Base-by-base conservation (phyloP, 2,797 vertebrate genomes). In the Arctocebus calabarensis region DNA sequence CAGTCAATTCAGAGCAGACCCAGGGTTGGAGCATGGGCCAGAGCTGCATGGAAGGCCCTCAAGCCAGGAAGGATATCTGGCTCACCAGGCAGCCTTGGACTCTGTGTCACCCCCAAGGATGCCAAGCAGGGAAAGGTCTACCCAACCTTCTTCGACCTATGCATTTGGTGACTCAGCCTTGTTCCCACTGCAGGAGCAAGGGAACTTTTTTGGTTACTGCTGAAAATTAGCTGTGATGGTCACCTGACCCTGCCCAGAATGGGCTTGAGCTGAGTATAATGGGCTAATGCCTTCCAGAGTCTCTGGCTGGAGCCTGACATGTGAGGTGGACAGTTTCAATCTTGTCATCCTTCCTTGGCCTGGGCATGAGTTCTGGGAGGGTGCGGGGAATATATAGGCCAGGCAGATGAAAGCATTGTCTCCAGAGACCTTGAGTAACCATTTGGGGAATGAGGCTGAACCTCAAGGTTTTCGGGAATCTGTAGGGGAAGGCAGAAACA, bases 21-120 rank as follows among this genome's bases (percentile, higher is more conserved):
- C 64, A 29, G 57, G 22, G 37, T 66, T 70, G 77, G 27, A 82
- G 29, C 10, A 5, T 40, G 57, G 61, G 45, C 59, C 88, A 71
- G 70, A 89, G 64, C 62, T 0, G 1, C 34, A 13, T 3, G 7
- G 11, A 70, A 55, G 29, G 29, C 59, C 10, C 1, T 27, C 2
- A 13, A 88, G 52, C 90, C 68, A 55, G 92, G 40, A 92, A 86
- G 82, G 92, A 57, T 73, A 0, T 88, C 68, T 91, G 79, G 84
- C 74, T 88, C 85, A n/a, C 73, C 48, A 29, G 37, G 27, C 81
- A 55, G 74, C 59, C 87, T 73, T 84, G 71, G 73, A 78, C 43
- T 92, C 59, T 66, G 19, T 77, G 40, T 73, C 55, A 73, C 27
- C 27, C 34, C 61, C 34, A 71, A 71, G 70, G 75, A 79, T 8